A percentile compares a stretch with the other conserved stretches of the same genome.
Conservation (phyloP, 2,888 invertebrate species). For the Myathropa florea region DNA sequence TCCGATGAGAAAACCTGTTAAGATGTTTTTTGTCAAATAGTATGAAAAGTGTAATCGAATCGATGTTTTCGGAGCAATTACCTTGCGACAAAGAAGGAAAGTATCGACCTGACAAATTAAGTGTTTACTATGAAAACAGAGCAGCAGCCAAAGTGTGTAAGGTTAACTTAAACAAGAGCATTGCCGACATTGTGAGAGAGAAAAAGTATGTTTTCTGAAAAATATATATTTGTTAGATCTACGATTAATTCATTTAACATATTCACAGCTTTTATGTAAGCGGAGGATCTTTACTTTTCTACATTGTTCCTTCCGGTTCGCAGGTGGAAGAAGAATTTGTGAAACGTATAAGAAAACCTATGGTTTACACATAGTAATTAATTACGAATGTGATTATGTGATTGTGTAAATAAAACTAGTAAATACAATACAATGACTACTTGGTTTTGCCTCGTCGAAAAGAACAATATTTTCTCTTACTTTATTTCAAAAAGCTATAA, state of each 20-base stretch:
- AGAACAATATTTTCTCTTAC: too few relatives aligned
- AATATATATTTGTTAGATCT: neutral
- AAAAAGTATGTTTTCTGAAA: slow-evolving; percentile 76
- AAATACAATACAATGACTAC: slow-evolving; percentile 14
- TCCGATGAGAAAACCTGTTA: neutral
- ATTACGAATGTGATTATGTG: neutral
- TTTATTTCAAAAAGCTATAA: too few relatives aligned
- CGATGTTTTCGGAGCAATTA: slow-evolving; percentile 86
- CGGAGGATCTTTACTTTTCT: slow-evolving; percentile 78
- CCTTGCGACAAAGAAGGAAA: slow-evolving; percentile 87
- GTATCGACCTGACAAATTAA: slow-evolving; percentile 84
- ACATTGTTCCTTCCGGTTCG: slow-evolving; percentile 77
- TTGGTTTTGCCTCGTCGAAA: neutral
- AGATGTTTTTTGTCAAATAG: slow-evolving; percentile 77
- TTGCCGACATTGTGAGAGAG: slow-evolving; percentile 83
- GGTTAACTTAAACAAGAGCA: slow-evolving; percentile 82
- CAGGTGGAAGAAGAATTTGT: slow-evolving; percentile 77
- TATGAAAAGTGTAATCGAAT: slow-evolving; percentile 83
- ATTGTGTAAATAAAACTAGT: slow-evolving; percentile 5
- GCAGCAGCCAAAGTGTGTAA: slow-evolving; percentile 83
- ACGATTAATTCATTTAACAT: slow-evolving; percentile 2
- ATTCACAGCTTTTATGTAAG: slow-evolving; percentile 77
- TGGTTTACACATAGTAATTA: slow-evolving; percentile 72
- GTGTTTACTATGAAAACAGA: slow-evolving; percentile 88
- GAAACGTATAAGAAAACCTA: slow-evolving; percentile 75